Base-by-base conservation (phyloP, 2,888 invertebrate species). In the Suillia variegata region DNA sequence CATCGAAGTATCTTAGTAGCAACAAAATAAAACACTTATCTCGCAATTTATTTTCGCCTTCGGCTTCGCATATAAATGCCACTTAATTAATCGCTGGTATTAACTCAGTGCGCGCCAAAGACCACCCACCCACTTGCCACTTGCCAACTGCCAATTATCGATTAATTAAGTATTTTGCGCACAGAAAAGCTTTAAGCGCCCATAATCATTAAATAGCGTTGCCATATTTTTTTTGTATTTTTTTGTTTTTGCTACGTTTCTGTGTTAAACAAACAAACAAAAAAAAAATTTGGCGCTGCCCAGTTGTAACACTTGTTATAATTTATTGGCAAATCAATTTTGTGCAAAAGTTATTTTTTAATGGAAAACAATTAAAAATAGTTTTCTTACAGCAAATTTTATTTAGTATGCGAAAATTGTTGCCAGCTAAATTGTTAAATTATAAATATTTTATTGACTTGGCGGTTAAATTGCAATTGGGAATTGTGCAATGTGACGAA, bases 101-200 rank as follows among this genome's bases (percentile, higher is more conserved):
- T 70, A 22, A 54, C 26, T n/a, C n/a, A n/a, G n/a, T n/a, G n/a
- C n/a, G n/a, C n/a, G n/a, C n/a, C 17, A 38, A 58, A 54, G 75
- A 66, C 75, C 72, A 73, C 72, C 75, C 72, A 73, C 72, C 72
- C 72, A 73, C 64, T 5, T 17, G 20, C 20, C 4, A 45, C 17
- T 45, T 45, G 20, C 57, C 71, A 70, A n/a, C n/a, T 17, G 20
- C 20, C 4, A 45, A 45, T 45, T 45, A 13, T 56, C 71, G 70
- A 70, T 75, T 72, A 72, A 73, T 73, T 75, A 64, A 59, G 54
- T 67, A 73, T 75, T 71, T 72, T 67, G 58, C 51, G 64, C 76
- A 70, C 71, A 75, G 51, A 53, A 56, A 45, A 52, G 34, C 62
- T 63, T 63, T 66, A 65, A 61, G 65, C 67, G 68, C 49, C 34